These are phyloP conservation scores for Heliothis peltigera DNA, from an alignment of 2,888 invertebrate species.

Conservation along the genomic window DNA sequence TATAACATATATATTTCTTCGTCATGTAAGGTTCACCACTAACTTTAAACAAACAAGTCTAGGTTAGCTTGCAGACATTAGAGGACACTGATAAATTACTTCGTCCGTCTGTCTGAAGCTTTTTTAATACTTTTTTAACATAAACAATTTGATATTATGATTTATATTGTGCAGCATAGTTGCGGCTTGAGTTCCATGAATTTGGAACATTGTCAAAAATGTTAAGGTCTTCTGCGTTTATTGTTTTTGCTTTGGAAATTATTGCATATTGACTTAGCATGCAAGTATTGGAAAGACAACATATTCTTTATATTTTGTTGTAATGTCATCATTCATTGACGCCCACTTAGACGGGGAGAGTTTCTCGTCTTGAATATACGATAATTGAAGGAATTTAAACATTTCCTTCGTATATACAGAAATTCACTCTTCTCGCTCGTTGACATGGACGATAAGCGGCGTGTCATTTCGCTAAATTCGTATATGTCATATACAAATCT, in stretches of 20 bases:
- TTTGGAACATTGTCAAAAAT: constrained; percentile 34
- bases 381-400: too few relatives aligned
- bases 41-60: constrained; percentile 33
- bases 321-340: too few relatives aligned
- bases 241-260: not conserved
- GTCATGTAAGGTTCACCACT: constrained; percentile 15
- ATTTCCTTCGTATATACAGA: too few relatives aligned
- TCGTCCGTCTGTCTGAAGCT: constrained; percentile 30
- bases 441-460: too few relatives aligned
- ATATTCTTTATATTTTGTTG: too few relatives aligned
- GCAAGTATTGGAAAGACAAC: too few relatives aligned
- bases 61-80: constrained; percentile 20
- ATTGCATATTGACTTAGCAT: constrained; percentile 5
- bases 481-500: too few relatives aligned
- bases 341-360: too few relatives aligned
- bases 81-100: constrained; percentile 52
- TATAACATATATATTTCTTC: not conserved
- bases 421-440: too few relatives aligned
- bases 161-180: constrained; percentile 35
- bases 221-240: not conserved
- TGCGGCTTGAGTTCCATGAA: constrained; percentile 38
- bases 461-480: too few relatives aligned
- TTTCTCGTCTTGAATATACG: too few relatives aligned
- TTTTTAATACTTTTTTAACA: constrained; percentile 47
- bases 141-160: constrained; percentile 52